Conservation (phyloP, 2,888 invertebrate genomes). For the Choreutis nemorana region DNA sequence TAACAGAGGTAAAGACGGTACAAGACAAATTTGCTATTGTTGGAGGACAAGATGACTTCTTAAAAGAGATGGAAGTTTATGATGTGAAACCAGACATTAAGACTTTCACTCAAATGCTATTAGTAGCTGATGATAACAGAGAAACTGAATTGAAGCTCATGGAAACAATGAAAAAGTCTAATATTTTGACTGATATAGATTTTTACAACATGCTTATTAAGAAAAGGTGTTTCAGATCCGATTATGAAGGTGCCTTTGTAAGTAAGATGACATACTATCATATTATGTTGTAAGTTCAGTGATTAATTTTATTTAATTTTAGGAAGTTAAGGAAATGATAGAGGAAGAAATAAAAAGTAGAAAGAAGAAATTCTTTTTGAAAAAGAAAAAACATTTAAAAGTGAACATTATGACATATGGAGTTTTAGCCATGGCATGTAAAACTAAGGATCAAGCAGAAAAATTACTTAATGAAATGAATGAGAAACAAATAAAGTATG, state of each 20-base stretch:
- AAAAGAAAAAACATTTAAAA: slow-evolving; percentile 53
- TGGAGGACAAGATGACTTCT: slow-evolving; percentile 81
- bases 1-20: slow-evolving; percentile 65
- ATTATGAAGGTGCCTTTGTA: slow-evolving; percentile 77
- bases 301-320: slow-evolving; percentile 16
- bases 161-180: slow-evolving; percentile 61
- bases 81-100: slow-evolving; percentile 77
- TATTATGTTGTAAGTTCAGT: not conserved
- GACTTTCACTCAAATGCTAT: slow-evolving; percentile 80
- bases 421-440: slow-evolving; percentile 81
- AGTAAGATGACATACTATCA: slow-evolving; percentile 24
- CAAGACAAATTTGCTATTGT: slow-evolving; percentile 77
- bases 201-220: slow-evolving; percentile 90
- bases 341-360: slow-evolving; percentile 45
- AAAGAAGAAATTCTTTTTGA: slow-evolving; percentile 31
- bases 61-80: slow-evolving; percentile 75
- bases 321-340: slow-evolving; percentile 67
- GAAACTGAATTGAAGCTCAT: slow-evolving; percentile 76
- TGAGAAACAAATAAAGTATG: slow-evolving; percentile 69
- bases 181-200: slow-evolving; percentile 76
- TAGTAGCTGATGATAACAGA: slow-evolving; percentile 71
- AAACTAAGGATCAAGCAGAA: slow-evolving; percentile 67
- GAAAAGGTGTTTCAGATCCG: slow-evolving; percentile 74
- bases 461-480: slow-evolving; percentile 77
- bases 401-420: slow-evolving; percentile 88